Evolutionary conservation across 2,113 vertebrate species (phyloP).

Genomic region (Sterna hirundo): DNA sequence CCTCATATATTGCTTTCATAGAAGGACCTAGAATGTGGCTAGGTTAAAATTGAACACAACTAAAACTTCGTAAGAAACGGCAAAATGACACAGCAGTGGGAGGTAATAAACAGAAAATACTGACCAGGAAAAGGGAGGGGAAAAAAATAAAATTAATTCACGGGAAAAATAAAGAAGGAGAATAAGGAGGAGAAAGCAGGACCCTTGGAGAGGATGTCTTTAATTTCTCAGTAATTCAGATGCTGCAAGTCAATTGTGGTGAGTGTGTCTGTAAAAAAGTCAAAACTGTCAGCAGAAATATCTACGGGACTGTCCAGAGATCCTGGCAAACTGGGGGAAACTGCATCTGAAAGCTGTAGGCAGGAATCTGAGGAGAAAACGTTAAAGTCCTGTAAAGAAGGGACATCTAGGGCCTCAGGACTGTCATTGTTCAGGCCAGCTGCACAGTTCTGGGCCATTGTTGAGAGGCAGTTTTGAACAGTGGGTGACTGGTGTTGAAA

Average conservation of each 20-base stretch:
- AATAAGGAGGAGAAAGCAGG: slow-evolving; percentile 50
- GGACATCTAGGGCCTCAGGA: slow-evolving; percentile 86
- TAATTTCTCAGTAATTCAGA: slow-evolving; percentile 89
- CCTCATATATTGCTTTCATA: slow-evolving; percentile 83
- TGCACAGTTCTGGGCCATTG: slow-evolving; percentile 95
- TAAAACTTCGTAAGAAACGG: slow-evolving; percentile 74
- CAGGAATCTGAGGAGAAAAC: slow-evolving; percentile 91
- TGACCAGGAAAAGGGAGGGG: slow-evolving; percentile 57
- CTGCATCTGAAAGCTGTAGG: slow-evolving; percentile 93
- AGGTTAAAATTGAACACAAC: slow-evolving; percentile 73
- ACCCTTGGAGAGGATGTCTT: slow-evolving; percentile 69
- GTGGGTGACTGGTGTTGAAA: slow-evolving; percentile 90
- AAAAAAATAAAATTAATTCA: slow-evolving; percentile 52
- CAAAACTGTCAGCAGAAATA: slow-evolving; percentile 90
- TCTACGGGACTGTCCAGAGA: slow-evolving; percentile 89
- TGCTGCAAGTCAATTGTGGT: slow-evolving; percentile 95
- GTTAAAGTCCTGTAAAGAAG: slow-evolving; percentile 91
- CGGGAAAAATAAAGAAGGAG: not conserved
- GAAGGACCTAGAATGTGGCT: slow-evolving; percentile 73
- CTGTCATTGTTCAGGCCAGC: slow-evolving; percentile 94
- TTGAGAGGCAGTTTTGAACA: slow-evolving; percentile 88
- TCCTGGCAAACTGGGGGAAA: slow-evolving; percentile 90
- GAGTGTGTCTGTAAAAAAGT: slow-evolving; percentile 95
- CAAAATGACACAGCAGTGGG: slow-evolving; percentile 65
- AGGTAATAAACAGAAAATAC: slow-evolving; percentile 73